Evolutionary conservation across 2,797 vertebrate genomes (phyloP), one percentile per base, ranked within the genome.

Genomic region (Nyctalus aviator): DNA sequence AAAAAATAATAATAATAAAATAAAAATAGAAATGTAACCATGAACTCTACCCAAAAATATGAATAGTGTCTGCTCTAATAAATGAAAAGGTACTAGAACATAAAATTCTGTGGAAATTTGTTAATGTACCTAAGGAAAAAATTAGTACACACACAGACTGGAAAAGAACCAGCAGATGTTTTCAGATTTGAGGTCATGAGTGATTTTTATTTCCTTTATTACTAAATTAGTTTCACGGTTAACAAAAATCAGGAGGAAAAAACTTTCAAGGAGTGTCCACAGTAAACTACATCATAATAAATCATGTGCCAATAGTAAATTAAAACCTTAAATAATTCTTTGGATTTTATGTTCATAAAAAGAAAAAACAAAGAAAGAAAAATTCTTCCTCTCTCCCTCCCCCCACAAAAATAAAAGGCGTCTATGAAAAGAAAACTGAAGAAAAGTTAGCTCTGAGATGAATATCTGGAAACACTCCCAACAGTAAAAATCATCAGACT

Each of bases 401-500:
- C 55, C 25, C 25, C 5, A 25, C 55, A 9, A 20, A 55, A 89
- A 95, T 87, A 90, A 94, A 94, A 91, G 92, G 79, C 21, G 50
- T 55, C 64, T 94, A 91, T 12, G 20, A 78, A 91, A 95, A 88
- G 66, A 94, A 95, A 95, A 86, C 83, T 57, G 59, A 88, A 91
- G 46, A 92, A 86, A 93, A 64, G 83, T 88, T 90, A 94, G 92
- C 88, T 96, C 75, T 82, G 79, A 75, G 59, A 86, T 94, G 96
- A 97, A 35, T 94, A 92, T 91, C 83, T 96, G 91, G 94, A 94
- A 96, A 92, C 84, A 92, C 37, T 96, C 64, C 84, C 93, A 93
- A 95, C 59, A 95, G 85, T 96, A 96, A 95, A 97, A 96, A 68
- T 50, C 91, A 95, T 94, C 95, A 91, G 91, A 94, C 94, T 95